A percentile compares a stretch with the other conserved stretches of the same genome.
Evolutionary conservation across 2,797 vertebrate genomes (phyloP).

Genomic region (Sebastes glaucus): DNA sequence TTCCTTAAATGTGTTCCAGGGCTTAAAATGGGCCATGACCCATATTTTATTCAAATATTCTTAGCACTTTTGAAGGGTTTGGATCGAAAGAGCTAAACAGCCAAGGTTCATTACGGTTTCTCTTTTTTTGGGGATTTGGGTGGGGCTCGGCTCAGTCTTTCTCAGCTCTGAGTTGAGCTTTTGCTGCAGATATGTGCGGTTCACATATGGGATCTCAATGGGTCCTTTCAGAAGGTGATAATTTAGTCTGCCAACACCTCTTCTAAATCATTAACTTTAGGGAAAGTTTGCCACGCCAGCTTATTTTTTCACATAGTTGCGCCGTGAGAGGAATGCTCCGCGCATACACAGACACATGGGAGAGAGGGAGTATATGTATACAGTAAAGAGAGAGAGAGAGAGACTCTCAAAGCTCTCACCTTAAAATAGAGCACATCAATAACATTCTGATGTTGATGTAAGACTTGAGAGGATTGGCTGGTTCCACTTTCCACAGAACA

Average conservation of each 20-base stretch:
- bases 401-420: conserved; percentile 60
- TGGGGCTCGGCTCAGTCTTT: conserved; percentile 6
- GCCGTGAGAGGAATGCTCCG: conserved; percentile 42
- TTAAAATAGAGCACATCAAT: conserved; percentile 78
- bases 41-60: conserved; percentile 35
- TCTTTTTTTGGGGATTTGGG: neutral
- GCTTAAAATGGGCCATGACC: conserved; percentile 25
- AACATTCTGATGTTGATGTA: conserved; percentile 74
- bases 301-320: conserved; percentile 57
- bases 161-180: conserved; percentile 21
- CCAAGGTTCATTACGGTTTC: conserved; percentile 24
- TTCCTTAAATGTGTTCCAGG: conserved; percentile 1
- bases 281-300: conserved; percentile 44
- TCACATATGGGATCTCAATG: conserved; percentile 63
- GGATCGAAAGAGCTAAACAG: conserved; percentile 18
- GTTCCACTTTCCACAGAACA: conserved; percentile 63
- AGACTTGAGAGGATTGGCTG: conserved; percentile 69
- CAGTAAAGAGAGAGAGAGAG: conserved; percentile 2
- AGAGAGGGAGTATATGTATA: conserved; percentile 3
- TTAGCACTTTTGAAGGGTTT: neutral
- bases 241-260: conserved; percentile 72
- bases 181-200: conserved; percentile 50
- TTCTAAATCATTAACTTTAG: conserved; percentile 74
- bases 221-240: conserved; percentile 70
- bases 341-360: conserved; percentile 25